Conservation (phyloP, 2,888 invertebrate species). For the Creontiades dilutus region DNA sequence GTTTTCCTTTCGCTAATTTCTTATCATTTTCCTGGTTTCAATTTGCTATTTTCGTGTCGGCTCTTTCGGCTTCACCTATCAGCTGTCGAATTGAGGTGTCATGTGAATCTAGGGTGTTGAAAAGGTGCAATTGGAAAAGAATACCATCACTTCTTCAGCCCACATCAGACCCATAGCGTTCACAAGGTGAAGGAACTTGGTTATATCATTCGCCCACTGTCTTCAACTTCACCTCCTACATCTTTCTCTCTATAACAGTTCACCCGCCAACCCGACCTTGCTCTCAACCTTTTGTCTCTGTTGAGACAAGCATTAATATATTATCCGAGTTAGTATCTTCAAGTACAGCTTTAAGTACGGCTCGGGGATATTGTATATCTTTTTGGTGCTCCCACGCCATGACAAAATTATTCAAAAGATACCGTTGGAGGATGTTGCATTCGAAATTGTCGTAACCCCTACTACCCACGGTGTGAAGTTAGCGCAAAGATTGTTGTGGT, state of each 20-base stretch:
- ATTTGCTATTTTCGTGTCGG: too few species aligned
- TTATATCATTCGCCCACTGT: constrained; percentile 22
- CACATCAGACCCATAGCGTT: constrained; percentile 11
- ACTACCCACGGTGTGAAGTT: not conserved
- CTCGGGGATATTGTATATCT: not conserved
- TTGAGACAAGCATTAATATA: not conserved
- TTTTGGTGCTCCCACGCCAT: not conserved
- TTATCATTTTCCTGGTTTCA: too few species aligned
- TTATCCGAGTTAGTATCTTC: not conserved
- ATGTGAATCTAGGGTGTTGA: too few species aligned
- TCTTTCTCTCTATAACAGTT: constrained; percentile 9
- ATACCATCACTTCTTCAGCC: not conserved
- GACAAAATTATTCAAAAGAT: not conserved
- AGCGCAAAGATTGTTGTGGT: too few species aligned
- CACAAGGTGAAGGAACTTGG: not conserved
- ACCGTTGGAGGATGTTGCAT: not conserved
- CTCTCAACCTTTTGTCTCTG: not conserved
- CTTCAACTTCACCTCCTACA: constrained; percentile 15
- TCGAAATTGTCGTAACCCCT: not conserved
- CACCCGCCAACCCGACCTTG: not conserved
- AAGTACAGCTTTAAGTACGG: not conserved
- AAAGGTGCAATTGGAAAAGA: too few species aligned
- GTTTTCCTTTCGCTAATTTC: too few species aligned
- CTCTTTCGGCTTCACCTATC: too few species aligned
- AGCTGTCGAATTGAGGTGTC: too few species aligned